These are phyloP conservation scores for Parotia lawesii DNA, from an alignment of 2,113 vertebrate species.

Conservation along the genomic window DNA sequence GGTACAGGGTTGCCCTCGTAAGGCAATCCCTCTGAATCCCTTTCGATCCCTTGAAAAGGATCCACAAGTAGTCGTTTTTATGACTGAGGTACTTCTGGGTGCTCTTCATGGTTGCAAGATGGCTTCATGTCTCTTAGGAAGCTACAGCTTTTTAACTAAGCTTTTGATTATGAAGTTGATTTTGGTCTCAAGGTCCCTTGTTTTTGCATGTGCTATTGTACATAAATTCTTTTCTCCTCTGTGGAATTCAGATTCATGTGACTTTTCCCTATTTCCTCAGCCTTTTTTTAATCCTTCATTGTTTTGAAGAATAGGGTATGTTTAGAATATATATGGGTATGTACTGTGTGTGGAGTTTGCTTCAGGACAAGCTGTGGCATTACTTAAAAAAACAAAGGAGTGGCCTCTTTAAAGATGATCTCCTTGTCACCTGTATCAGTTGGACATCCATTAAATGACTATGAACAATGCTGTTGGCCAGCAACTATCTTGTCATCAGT, in stretches of 20 bases:
- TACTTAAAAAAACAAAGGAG: not conserved
- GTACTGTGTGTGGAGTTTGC: not conserved
- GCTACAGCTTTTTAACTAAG: slow-evolving; percentile 24
- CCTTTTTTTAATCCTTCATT: not conserved
- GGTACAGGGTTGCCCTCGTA: not conserved
- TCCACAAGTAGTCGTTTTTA: not conserved
- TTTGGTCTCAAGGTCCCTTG: slow-evolving; percentile 57
- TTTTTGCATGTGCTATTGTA: slow-evolving; percentile 55
- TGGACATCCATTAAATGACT: not conserved
- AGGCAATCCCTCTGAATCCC: not conserved
- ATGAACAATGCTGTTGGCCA: not conserved
- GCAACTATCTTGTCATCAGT: not conserved
- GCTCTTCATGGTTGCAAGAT: not conserved
- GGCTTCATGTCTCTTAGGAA: slow-evolving; percentile 2
- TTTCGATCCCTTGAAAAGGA: not conserved
- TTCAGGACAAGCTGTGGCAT: not conserved
- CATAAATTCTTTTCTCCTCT: slow-evolving; percentile 49
- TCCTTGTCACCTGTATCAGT: not conserved
- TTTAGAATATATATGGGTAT: not conserved
- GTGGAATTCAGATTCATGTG: slow-evolving; percentile 42
- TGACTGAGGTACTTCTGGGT: not conserved
- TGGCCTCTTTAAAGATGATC: not conserved
- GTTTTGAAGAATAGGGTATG: not conserved
- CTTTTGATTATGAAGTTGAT: slow-evolving; percentile 57
- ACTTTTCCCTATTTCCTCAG: slow-evolving; percentile 14